These are phyloP conservation scores for Scaptomyza parva DNA, from an alignment of 2,888 invertebrate genomes.

Conservation along the genomic window DNA sequence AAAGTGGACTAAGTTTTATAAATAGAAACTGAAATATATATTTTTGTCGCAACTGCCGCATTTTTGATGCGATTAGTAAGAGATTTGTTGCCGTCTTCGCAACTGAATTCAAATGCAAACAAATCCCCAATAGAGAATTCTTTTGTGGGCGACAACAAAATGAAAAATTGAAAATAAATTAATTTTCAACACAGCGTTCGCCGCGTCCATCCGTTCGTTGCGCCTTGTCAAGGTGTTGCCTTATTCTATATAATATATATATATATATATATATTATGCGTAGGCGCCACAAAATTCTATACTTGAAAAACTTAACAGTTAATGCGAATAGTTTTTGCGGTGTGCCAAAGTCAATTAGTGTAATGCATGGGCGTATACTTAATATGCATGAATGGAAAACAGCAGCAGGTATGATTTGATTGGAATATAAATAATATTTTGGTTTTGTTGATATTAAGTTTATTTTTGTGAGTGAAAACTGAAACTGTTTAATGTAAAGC, in stretches of 20 bases:
- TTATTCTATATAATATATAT: background rate
- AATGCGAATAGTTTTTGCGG: constrained; percentile 17
- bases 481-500: no score
- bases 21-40: constrained; percentile 46
- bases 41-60: constrained; percentile 48
- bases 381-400: constrained; percentile 23
- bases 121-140: constrained; percentile 49
- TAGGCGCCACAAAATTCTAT: constrained; percentile 15
- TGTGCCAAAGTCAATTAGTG: constrained; percentile 43
- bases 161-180: constrained; percentile 57
- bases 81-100: constrained; percentile 69
- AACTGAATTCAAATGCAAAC: constrained; percentile 53
- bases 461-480: background rate
- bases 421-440: constrained; percentile 20
- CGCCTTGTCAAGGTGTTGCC: constrained; percentile 15
- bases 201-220: background rate
- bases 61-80: constrained; percentile 62
- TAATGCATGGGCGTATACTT: constrained; percentile 22
- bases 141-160: constrained; percentile 11
- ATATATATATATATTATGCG: constrained; percentile 11
- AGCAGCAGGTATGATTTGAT: constrained; percentile 7
- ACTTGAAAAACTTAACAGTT: background rate
- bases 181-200: constrained; percentile 27
- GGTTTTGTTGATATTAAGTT: background rate
- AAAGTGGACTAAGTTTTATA: constrained; percentile 23